phyloP scores from a whole-genome alignment of 2,113 vertebrate species.

The Morphnarchus princeps region DNA sequence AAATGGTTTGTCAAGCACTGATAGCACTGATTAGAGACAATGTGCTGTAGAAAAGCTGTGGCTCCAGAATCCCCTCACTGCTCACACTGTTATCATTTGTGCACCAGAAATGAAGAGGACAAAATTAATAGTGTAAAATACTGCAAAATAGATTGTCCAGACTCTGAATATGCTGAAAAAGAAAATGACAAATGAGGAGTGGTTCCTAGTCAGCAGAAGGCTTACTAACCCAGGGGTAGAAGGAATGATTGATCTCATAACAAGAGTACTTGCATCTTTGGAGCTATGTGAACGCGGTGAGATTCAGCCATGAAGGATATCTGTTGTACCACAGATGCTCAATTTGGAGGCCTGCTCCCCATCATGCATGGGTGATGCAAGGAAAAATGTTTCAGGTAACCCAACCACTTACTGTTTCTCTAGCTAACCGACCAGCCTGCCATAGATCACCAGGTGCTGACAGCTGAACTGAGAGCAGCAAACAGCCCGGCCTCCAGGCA shows the following conservation, averaged over 20 bases:
- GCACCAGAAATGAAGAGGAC: not conserved
- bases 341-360: not conserved
- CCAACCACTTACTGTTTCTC: not conserved
- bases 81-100: not conserved
- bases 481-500: rapidly evolving
- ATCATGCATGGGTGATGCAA: not conserved
- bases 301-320: not conserved
- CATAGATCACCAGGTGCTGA: not conserved
- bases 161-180: not conserved
- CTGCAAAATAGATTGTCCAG: not conserved
- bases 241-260: not conserved
- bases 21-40: not conserved
- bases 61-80: not conserved
- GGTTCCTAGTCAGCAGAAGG: not conserved
- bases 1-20: not conserved
- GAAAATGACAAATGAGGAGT: not conserved
- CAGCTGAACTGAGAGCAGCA: not conserved
- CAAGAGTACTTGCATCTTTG: not conserved
- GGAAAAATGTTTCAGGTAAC: not conserved
- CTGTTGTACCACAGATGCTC: not conserved
- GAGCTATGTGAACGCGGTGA: not conserved
- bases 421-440: not conserved
- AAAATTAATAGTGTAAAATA: not conserved
- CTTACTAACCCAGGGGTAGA: not conserved
- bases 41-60: not conserved